Percentiles rank a stretch among this genome's conserved stretches.
Conservation (phyloP, 2,113 vertebrate species). For the Numenius arquata region DNA sequence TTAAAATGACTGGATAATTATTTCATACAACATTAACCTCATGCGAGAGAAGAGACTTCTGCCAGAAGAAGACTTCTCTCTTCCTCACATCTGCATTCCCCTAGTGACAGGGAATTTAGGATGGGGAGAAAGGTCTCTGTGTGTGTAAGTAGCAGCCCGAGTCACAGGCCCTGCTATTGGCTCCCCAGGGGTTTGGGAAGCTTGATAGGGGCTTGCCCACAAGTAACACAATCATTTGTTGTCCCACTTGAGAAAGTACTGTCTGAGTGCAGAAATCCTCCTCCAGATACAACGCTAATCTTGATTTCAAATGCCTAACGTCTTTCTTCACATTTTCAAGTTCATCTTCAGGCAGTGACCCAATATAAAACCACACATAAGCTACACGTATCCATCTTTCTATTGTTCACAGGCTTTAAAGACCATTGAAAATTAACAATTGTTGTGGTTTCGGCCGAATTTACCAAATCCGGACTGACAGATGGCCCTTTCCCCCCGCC, state of each 20-base stretch:
- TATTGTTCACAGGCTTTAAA: background rate
- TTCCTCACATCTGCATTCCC: background rate
- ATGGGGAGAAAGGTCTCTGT: background rate
- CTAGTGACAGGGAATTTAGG: background rate
- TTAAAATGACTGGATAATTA: background rate
- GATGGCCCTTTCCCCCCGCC: no score
- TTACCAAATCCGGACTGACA: no score
- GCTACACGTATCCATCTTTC: background rate
- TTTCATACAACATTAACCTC: background rate
- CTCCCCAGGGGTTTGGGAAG: background rate
- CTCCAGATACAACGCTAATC: background rate
- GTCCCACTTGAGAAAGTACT: background rate
- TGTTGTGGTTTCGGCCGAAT: no score
- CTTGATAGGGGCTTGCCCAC: background rate
- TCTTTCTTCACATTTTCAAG: background rate
- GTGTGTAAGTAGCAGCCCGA: background rate
- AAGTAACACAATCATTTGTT: background rate
- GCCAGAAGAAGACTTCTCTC: background rate
- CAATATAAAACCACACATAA: background rate
- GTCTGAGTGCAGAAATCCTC: background rate
- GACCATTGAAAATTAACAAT: background rate
- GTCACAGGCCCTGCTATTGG: fast-evolving
- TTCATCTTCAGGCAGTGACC: background rate
- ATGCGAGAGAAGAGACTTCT: background rate
- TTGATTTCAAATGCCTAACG: background rate